These are phyloP conservation scores for Ganaspis brasiliensis DNA, from an alignment of 2,888 invertebrate genomes.

Conservation along the genomic window DNA sequence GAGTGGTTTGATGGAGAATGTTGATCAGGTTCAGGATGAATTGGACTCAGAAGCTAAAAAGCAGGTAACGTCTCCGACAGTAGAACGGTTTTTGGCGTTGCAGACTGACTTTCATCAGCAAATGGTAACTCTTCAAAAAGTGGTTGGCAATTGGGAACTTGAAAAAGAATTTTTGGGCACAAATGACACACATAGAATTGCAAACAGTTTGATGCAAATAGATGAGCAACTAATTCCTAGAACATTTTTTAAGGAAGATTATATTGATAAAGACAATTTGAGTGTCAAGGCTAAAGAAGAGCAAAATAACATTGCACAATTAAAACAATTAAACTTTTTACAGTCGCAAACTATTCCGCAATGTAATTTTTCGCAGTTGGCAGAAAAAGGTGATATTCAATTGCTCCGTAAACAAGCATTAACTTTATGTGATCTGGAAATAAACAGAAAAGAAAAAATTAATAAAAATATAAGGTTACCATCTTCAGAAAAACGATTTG, in stretches of 20 bases:
- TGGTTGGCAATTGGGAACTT: conserved; percentile 72
- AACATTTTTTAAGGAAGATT: not conserved
- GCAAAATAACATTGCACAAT: conserved; percentile 48
- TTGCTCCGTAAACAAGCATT: too few species aligned
- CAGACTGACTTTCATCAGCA: conserved; percentile 76
- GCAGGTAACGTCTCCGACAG: conserved; percentile 78
- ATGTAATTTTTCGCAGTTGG: not conserved
- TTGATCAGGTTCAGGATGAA: conserved; percentile 69
- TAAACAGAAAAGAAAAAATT: too few species aligned
- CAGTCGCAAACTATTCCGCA: not conserved
- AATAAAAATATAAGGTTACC: too few species aligned
- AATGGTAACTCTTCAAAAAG: conserved; percentile 70
- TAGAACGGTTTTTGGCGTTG: conserved; percentile 75
- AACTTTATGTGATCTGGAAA: too few species aligned
- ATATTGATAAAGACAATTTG: not conserved
- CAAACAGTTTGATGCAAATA: not conserved
- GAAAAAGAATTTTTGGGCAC: conserved; percentile 65
- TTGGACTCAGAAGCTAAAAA: conserved; percentile 73
- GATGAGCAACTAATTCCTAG: conserved; percentile 9
- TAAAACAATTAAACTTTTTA: conserved; percentile 4
- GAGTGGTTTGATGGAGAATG: conserved; percentile 67
- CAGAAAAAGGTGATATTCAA: not conserved
- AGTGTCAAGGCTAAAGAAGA: too few species aligned
- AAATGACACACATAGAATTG: conserved; percentile 65
- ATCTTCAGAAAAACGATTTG: too few species aligned